Conservation (phyloP, 2,797 vertebrate species). For the Pseudomugil gertrudae region DNA sequence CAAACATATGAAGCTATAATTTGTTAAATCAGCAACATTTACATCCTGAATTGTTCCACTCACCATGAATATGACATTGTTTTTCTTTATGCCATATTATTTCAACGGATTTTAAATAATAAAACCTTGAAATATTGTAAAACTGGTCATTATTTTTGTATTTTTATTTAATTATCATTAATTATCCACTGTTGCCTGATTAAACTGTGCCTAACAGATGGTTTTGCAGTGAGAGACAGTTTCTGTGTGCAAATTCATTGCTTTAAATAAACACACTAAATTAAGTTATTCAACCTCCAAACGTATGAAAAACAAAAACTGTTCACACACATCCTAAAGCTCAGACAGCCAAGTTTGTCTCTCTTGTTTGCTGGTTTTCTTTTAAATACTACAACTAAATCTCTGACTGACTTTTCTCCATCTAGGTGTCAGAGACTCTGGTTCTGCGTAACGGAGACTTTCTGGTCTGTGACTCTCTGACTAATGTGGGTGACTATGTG, state of each 20-base stretch:
- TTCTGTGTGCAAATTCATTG: conserved; percentile 28
- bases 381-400: neutral
- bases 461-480: conserved; percentile 93
- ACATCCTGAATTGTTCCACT: conserved; percentile 27
- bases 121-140: conserved; percentile 10
- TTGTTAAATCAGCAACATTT: conserved; percentile 16
- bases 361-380: neutral
- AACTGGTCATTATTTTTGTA: neutral
- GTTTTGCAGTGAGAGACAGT: conserved; percentile 19
- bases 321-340: conserved; percentile 16
- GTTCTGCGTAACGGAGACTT: conserved; percentile 94
- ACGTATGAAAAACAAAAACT: conserved; percentile 16
- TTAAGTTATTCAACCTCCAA: conserved; percentile 43
- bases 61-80: conserved; percentile 21
- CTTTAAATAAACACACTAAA: conserved; percentile 44
- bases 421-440: conserved; percentile 92
- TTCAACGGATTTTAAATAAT: conserved; percentile 47
- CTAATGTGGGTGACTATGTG: conserved; percentile 91
- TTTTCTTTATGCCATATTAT: conserved; percentile 35
- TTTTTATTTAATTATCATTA: no score
- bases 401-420: neutral
- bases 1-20: neutral
- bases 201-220: conserved; percentile 7
- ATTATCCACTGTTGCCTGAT: neutral
- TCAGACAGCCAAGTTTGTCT: conserved; percentile 8